Evolutionary conservation across 2,797 vertebrate species (phyloP).

Genomic region (Anguilla obscura): DNA sequence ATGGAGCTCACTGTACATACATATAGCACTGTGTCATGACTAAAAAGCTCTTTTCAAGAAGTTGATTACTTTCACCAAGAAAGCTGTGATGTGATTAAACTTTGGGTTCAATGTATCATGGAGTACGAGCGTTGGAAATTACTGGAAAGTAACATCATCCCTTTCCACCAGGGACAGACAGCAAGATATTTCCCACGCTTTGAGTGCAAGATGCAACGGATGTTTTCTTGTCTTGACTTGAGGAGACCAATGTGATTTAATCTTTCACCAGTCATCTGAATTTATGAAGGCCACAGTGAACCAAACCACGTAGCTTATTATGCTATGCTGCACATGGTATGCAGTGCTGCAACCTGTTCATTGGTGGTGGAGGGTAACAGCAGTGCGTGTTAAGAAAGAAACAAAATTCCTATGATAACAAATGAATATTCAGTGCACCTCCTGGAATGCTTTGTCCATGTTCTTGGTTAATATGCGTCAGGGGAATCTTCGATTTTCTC

Average conservation of each 20-base stretch:
- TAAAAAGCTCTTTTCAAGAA: constrained; percentile 18
- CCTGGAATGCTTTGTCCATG: constrained; percentile 53
- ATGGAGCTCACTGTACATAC: too few relatives aligned
- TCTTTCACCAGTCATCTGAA: constrained; percentile 26
- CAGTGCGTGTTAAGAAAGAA: neutral
- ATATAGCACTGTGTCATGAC: constrained; percentile 8
- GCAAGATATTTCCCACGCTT: constrained; percentile 72
- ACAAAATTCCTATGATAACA: constrained; percentile 8
- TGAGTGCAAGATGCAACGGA: constrained; percentile 48
- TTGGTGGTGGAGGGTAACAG: neutral
- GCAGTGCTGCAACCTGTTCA: neutral
- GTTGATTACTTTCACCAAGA: constrained; percentile 33
- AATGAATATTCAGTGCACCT: constrained; percentile 21
- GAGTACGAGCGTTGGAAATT: constrained; percentile 61
- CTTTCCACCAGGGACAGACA: constrained; percentile 63
- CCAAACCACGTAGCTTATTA: neutral
- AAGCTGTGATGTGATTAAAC: constrained; percentile 29
- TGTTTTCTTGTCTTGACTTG: constrained; percentile 24
- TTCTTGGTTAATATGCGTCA: constrained; percentile 38
- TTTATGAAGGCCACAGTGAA: constrained; percentile 3
- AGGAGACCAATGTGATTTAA: constrained; percentile 30
- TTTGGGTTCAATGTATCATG: constrained; percentile 61
- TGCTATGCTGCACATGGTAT: neutral
- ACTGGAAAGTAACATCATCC: constrained; percentile 49
- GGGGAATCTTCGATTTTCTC: constrained; percentile 40